phyloP scores from a whole-genome alignment of 2,797 vertebrate species.

The Threskiornis aethiopicus region DNA sequence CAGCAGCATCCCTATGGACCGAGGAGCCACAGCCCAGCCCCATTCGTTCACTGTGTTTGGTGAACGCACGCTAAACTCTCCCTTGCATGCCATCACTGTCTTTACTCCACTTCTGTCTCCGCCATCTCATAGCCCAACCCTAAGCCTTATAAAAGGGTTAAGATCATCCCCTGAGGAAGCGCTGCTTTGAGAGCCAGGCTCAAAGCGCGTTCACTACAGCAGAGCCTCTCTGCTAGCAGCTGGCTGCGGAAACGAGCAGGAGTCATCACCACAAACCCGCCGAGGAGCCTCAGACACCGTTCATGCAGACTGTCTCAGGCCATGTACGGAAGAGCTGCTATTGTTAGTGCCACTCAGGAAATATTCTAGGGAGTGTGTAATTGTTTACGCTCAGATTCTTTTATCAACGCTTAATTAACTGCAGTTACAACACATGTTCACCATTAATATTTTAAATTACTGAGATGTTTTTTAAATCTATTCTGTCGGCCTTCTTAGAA shows the following conservation, averaged over 20 bases:
- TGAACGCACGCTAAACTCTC: background rate
- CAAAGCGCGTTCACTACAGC: background rate
- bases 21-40: background rate
- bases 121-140: background rate
- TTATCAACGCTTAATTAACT: constrained; percentile 49
- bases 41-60: no score
- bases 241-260: background rate
- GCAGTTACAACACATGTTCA: constrained; percentile 51
- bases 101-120: background rate
- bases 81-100: rapidly evolving
- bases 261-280: background rate
- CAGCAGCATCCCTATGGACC: background rate
- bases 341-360: constrained; percentile 53
- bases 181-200: background rate
- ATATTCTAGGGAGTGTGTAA: constrained; percentile 44
- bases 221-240: background rate
- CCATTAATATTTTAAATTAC: constrained; percentile 46
- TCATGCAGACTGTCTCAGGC: background rate
- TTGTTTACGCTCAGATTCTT: constrained; percentile 38
- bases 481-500: background rate
- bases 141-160: background rate
- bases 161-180: background rate
- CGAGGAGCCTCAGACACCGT: background rate
- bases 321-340: constrained; percentile 2
- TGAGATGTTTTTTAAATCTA: background rate